Evolutionary conservation across 2,113 vertebrate species (phyloP).

Genomic region (Copsychus sechellarum): DNA sequence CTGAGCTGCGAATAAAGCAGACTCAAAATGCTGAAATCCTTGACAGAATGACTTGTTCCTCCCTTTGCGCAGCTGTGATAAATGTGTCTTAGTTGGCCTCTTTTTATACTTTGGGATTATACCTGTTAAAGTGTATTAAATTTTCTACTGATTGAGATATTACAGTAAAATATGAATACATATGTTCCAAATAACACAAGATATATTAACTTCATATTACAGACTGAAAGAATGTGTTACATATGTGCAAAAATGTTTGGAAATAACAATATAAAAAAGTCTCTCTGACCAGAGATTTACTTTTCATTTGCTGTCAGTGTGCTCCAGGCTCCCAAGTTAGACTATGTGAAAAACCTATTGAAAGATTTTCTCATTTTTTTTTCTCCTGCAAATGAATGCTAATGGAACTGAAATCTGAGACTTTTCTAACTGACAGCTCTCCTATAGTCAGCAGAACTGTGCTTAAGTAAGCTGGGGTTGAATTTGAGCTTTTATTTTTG

Average conservation of each 20-base stretch:
- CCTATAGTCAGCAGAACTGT: neutral
- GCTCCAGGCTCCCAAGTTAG: neutral
- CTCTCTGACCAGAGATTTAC: neutral
- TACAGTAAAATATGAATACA: neutral
- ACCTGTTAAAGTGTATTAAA: neutral
- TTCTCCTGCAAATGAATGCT: neutral
- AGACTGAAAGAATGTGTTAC: neutral
- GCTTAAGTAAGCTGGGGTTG: neutral
- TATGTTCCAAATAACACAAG: neutral
- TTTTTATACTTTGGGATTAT: neutral
- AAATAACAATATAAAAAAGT: neutral
- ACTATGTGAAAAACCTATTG: neutral
- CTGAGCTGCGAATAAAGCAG: neutral
- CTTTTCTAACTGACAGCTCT: neutral
- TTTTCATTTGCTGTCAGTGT: neutral
- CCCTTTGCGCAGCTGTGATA: neutral
- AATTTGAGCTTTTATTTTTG: neutral
- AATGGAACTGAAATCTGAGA: neutral
- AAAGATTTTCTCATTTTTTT: neutral
- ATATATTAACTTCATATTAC: neutral
- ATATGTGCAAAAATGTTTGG: neutral
- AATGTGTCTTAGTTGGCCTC: rapidly evolving
- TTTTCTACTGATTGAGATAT: neutral
- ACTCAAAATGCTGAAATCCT: neutral
- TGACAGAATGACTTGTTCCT: neutral